Evolutionary conservation across 2,113 vertebrate genomes (phyloP), one percentile per base, ranked within the genome.

Genomic region (Blennius ocellaris): DNA sequence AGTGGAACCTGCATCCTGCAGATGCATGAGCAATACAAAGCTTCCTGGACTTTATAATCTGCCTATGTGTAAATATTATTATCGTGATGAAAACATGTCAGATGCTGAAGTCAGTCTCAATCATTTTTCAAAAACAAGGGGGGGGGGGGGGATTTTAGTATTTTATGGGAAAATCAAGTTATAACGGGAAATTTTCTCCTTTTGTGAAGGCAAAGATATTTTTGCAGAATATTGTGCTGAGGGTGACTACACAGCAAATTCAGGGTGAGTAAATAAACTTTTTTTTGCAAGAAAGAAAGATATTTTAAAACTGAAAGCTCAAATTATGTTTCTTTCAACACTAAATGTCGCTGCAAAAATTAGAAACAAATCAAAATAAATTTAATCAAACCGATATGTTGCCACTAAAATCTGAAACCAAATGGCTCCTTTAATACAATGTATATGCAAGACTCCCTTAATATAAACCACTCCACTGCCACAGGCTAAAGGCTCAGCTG

Each of bases 381-480:
- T 30, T 30, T 77, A 72, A 81, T 50, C 48, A 76, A 74, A 68
- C 39, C 43, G 9, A 48, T 72, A 15, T 59, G 69, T 56, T 30
- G 21, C 21, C 21, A 30, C 4, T 30, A 4, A 30, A 30, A 30
- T 30, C 21, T 30, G 21, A 30, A 30, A 30, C 21, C 68, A 64
- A 57, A 43, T 44, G 41, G 59, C 54, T 62, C 7, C 36, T 76
- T 6, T 30, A 82, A 43, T 75, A 57, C 56, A 59, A 51, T 16
- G 3, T 55, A 63, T 50, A 38, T 49, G 44, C 49, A 68, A 77
- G 69, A 66, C 80, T 73, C 45, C 12, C 61, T 78, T 89, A 87
- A 90, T 88, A 61, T 59, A 81, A 92, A 91, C 82, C 91, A 91
- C 60, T 54, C 78, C 45, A 53, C 67, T 67, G 86, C 88, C 73